Percentiles rank a stretch among this genome's conserved stretches.
Conservation (phyloP, 2,797 vertebrate species). For the Acrossocheilus fasciatus region DNA sequence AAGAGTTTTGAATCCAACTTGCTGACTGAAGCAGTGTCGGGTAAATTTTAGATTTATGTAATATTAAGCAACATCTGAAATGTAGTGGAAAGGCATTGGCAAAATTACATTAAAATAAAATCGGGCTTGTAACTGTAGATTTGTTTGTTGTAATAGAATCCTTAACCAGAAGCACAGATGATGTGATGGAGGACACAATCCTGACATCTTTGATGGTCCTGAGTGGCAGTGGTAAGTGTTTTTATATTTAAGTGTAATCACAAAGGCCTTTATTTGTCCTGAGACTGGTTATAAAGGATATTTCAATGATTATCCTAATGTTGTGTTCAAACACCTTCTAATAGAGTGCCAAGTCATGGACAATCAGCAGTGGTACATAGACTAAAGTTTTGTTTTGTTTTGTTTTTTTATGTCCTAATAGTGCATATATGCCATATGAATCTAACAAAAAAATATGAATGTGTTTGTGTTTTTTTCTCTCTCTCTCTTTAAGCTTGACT, state of each 20-base stretch:
- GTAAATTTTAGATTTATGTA: background rate
- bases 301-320: background rate
- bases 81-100: background rate
- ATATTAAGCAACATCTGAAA: background rate
- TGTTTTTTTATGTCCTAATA: background rate
- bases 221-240: background rate
- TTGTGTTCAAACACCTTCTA: background rate
- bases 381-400: background rate
- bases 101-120: background rate
- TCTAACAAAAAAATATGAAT: background rate
- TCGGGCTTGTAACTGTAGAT: background rate
- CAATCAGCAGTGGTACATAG: background rate
- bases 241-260: background rate
- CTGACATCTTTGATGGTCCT: background rate
- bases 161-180: background rate
- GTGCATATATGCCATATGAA: background rate
- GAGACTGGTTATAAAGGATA: background rate
- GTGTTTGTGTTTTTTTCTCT: background rate
- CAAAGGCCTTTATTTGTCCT: background rate
- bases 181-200: background rate
- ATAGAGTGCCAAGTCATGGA: background rate
- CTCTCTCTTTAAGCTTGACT: conserved; percentile 3
- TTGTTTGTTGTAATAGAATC: conserved; percentile 14
- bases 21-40: background rate
- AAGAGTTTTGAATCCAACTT: background rate